Evolutionary conservation across 2,797 vertebrate species (phyloP).

Genomic region (Lutjanus argentimaculatus): DNA sequence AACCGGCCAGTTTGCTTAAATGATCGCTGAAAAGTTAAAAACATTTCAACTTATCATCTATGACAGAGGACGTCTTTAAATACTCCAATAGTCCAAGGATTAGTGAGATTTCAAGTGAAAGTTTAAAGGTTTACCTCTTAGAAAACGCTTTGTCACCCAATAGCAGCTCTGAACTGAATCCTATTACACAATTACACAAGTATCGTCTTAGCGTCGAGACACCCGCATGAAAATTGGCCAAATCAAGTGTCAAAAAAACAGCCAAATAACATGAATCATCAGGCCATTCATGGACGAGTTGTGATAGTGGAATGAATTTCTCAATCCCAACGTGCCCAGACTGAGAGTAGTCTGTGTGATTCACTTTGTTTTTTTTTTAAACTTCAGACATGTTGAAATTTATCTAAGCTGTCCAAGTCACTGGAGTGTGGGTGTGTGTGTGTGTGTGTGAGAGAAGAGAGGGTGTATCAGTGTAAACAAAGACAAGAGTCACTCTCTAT

Average conservation of each 20-base stretch:
- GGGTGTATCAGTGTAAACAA: constrained; percentile 43
- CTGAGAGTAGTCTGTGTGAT: constrained; percentile 51
- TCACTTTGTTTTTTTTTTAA: constrained; percentile 25
- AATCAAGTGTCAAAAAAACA: constrained; percentile 14
- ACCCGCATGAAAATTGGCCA: not conserved
- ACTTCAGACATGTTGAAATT: constrained; percentile 60
- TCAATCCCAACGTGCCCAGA: constrained; percentile 67
- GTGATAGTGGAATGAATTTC: constrained; percentile 49
- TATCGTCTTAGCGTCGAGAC: not conserved
- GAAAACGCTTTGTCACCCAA: not conserved
- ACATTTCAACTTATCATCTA: not conserved
- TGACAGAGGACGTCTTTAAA: not conserved
- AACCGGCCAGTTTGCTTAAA: constrained; percentile 16
- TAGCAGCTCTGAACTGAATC: not conserved
- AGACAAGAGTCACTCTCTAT: constrained; percentile 55
- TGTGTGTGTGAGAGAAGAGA: not conserved
- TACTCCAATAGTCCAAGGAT: not conserved
- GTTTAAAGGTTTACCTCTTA: constrained; percentile 6
- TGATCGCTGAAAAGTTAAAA: constrained; percentile 6
- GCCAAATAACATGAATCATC: constrained; percentile 45
- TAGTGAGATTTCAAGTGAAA: constrained; percentile 9
- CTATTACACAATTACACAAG: not conserved
- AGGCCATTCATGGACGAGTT: constrained; percentile 8
- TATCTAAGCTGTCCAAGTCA: constrained; percentile 43
- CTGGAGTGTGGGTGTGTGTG: not conserved